Conservation (phyloP, 1,140 invertebrate genomes). For the Nixonia krombeini region DNA sequence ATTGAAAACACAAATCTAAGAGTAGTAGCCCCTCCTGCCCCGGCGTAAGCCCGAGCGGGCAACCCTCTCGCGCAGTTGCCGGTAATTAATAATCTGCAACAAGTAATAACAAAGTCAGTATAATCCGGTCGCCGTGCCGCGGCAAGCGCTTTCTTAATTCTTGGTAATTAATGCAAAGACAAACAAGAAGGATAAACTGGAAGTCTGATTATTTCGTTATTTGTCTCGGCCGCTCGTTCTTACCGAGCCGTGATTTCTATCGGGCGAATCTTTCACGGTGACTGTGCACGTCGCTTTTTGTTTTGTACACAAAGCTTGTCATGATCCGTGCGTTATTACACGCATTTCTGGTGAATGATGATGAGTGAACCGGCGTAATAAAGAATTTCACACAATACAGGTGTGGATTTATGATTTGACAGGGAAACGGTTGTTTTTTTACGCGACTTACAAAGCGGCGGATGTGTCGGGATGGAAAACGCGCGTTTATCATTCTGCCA, state of each 20-base stretch:
- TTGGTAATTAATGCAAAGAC: conserved; percentile 72
- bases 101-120: conserved; percentile 70
- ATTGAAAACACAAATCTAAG: conserved; percentile 67
- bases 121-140: conserved; percentile 65
- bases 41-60: conserved; percentile 42
- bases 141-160: conserved; percentile 69
- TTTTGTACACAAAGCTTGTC: conserved; percentile 30
- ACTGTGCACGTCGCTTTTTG: conserved; percentile 44
- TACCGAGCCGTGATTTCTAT: conserved; percentile 22
- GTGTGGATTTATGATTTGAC: not conserved
- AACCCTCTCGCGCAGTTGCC: conserved; percentile 60
- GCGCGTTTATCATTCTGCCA: not conserved
- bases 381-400: not conserved
- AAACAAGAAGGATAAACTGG: conserved; percentile 68
- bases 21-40: conserved; percentile 56
- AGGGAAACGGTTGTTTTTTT: not conserved
- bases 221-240: conserved; percentile 39
- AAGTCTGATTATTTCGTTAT: conserved; percentile 47
- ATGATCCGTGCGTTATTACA: conserved; percentile 18
- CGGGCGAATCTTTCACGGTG: conserved; percentile 46
- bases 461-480: not conserved
- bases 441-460: no score
- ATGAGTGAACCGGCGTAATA: conserved; percentile 20
- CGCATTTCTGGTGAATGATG: conserved; percentile 27
- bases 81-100: conserved; percentile 72